Evolutionary conservation across 2,888 invertebrate genomes (phyloP).

Genomic region (Cheilosia impressa): DNA sequence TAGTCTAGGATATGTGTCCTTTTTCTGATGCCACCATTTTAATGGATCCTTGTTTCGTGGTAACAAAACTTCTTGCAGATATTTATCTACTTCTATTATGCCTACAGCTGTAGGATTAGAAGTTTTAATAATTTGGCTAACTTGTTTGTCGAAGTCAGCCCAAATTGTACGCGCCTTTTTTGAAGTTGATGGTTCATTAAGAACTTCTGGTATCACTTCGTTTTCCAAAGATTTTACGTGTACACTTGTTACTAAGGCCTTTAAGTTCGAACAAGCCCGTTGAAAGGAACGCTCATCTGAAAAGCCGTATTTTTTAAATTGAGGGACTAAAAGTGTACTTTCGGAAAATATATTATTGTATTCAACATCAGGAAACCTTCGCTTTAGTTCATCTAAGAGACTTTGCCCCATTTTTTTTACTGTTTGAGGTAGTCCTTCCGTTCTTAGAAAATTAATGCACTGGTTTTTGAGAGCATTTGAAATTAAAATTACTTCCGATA

Average conservation of each 20-base stretch:
- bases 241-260: background rate
- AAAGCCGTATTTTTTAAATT: conserved; percentile 34
- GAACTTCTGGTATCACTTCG: background rate
- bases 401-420: background rate
- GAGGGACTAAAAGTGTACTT: conserved; percentile 24
- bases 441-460: background rate
- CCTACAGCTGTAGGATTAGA: too few species aligned
- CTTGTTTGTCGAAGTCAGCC: conserved; percentile 1
- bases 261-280: conserved; percentile 4
- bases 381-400: conserved; percentile 5
- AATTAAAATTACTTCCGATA: conserved; percentile 43
- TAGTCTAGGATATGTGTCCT: too few species aligned
- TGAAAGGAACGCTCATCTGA: background rate
- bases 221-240: background rate
- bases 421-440: too few species aligned
- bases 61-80: too few species aligned
- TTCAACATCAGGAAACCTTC: background rate
- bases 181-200: background rate
- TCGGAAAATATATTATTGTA: conserved; percentile 7
- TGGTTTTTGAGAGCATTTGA: background rate
- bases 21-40: too few species aligned
- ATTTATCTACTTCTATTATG: too few species aligned
- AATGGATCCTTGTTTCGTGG: too few species aligned
- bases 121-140: too few species aligned
- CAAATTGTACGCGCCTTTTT: conserved; percentile 14